phyloP scores from a whole-genome alignment of 2,797 vertebrate species.

The Ctenochaetus hawaiiensis region DNA sequence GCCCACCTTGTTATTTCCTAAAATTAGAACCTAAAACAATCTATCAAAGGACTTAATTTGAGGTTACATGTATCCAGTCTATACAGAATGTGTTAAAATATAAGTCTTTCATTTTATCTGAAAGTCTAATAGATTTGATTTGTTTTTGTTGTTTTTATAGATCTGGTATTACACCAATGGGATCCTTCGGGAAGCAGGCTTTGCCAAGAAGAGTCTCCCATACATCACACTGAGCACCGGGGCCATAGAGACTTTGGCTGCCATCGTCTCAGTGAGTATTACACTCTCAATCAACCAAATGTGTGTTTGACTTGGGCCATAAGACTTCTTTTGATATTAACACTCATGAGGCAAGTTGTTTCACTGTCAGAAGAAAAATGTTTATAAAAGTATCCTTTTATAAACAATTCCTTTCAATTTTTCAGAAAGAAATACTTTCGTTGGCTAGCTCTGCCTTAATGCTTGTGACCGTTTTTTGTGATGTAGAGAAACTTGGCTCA shows the following conservation, averaged over 20 bases:
- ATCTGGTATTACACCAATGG: constrained; percentile 97
- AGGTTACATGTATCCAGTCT: neutral
- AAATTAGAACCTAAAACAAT: neutral
- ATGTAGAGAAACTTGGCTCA: neutral
- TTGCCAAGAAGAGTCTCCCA: constrained; percentile 83
- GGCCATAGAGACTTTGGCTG: constrained; percentile 89
- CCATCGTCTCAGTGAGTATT: constrained; percentile 92
- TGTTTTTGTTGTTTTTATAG: constrained; percentile 72
- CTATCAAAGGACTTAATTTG: neutral
- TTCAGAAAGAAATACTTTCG: neutral
- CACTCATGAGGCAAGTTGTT: neutral
- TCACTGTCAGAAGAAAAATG: neutral
- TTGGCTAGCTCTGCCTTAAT: neutral
- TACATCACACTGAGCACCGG: constrained; percentile 95
- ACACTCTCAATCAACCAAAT: neutral
- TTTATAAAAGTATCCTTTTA: too few relatives aligned
- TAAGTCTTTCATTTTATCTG: neutral
- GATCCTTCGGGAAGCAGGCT: constrained; percentile 91
- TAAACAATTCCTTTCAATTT: neutral
- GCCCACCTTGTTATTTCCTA: neutral
- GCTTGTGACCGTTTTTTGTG: neutral
- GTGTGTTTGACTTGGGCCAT: neutral
- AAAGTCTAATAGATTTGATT: constrained; percentile 1
- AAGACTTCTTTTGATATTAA: neutral
- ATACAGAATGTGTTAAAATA: too few relatives aligned